Conservation (phyloP, 1,140 invertebrate genomes). For the Teleopsis dalmanni region DNA sequence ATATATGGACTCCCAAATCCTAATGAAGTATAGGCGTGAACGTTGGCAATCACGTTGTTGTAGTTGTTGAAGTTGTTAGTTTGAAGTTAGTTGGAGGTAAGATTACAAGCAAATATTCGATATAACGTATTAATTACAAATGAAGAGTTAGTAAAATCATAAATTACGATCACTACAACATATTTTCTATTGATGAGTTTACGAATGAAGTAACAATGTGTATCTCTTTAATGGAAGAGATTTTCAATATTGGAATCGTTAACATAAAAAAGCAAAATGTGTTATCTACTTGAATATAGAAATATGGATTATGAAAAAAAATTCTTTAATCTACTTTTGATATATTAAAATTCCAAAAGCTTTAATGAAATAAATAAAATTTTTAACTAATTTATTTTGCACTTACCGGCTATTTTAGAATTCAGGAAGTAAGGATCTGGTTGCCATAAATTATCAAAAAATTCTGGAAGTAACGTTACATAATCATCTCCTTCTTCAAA, state of each 20-base stretch:
- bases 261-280: background rate
- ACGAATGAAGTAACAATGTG: too few relatives aligned
- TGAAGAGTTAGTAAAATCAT: too few relatives aligned
- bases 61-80: background rate
- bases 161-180: too few relatives aligned
- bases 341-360: too few relatives aligned
- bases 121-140: too few relatives aligned
- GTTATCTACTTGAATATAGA: background rate
- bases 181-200: too few relatives aligned
- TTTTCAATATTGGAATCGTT: too few relatives aligned
- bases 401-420: conserved; percentile 69
- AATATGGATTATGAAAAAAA: background rate
- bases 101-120: too few relatives aligned
- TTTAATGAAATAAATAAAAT: background rate
- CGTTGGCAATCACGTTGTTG: conserved; percentile 1
- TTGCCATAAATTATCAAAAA: conserved; percentile 77
- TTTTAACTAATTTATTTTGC: background rate
- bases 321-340: too few relatives aligned
- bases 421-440: conserved; percentile 81
- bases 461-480: conserved; percentile 67
- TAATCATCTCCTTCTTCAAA: conserved; percentile 71
- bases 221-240: too few relatives aligned
- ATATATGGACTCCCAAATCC: conserved; percentile 43
- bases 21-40: conserved; percentile 16
- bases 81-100: background rate